Evolutionary conservation across 2,113 vertebrate species (phyloP), one percentile per base, ranked within the genome.

Genomic region (Callipepla californica): DNA sequence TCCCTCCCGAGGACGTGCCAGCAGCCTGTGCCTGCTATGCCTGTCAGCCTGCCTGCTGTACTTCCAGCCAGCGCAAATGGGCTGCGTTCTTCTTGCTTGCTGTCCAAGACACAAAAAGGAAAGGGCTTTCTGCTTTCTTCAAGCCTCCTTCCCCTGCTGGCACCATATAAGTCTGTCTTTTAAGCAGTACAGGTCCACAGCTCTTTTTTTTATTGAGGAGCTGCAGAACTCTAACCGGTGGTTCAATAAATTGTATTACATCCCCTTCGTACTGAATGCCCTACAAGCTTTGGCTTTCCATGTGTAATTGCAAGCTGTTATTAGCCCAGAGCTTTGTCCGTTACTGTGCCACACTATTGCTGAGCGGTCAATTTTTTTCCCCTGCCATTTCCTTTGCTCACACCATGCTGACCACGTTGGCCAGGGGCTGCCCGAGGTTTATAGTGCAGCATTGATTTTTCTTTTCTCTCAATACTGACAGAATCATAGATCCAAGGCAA

Each of bases 401-500:
- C 97, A 98, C 97, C 97, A 97, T 97, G 97, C 97, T 98, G 97
- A 98, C 98, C 97, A 98, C 96, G 96, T 97, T 98, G 98, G 97
- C 98, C 98, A 98, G 97, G 97, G 98, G 98, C 98, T 90, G 97
- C 97, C 98, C 93, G 92, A 97, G 98, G 97, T 98, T 98, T 98
- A 98, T 97, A 98, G 98, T 98, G 97, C 97, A 97, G 97, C 98
- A 99, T 99, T 99, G 98, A 99, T 99, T 99, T 99, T 98, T 98
- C 98, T 98, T 98, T 99, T 98, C 98, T 97, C 98, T 98, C 97
- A 98, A 98, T 99, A 98, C 98, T 99, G 98, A 99, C 98, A 99
- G 98, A 99, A 99, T 99, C 98, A 99, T 99, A 99, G 98, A 99
- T 98, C 99, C 98, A 98, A 99, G 98, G 98, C 98, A 99, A 99